Base-by-base conservation (phyloP, 2,113 vertebrate genomes). In the Alexandromys fortis region DNA sequence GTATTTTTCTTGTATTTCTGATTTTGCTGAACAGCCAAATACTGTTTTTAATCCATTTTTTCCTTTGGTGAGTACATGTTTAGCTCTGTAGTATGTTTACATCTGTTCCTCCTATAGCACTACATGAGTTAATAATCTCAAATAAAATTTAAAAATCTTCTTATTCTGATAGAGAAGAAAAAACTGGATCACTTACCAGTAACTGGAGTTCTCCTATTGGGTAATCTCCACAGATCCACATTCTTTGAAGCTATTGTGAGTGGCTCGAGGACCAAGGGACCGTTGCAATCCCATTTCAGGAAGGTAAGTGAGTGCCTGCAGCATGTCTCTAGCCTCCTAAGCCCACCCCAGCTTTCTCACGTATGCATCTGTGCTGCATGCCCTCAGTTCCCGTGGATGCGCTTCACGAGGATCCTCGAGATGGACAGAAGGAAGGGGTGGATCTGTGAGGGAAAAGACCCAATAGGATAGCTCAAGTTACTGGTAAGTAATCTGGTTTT, bases 201-300 rank as follows among this genome's bases (percentile, higher is more conserved):
- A 98, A 98, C 97, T 97, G 98, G 98, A 97, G 97, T 97, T 98
- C 98, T 97, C 97, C 97, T 97, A 97, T 98, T 98, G 98, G 98
- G 97, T 98, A 97, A 98, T 98, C 98, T 98, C 98, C 97, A 97
- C 97, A 98, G 98, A 98, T 98, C 98, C 98, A 97, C 96, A 97
- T 92, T 97, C 96, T 97, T 96, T 97, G 98, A 97, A 97, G 98
- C 96, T 97, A 90, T 96, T 97, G 97, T 92, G 98, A 98, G 94
- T 97, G 96, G 96, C 79, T 97, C 68, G 96, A 97, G 96, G 98
- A 98, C 98, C 97, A 96, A 95, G 97, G 98, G 94, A 97, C 82
- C 89, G 92, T 97, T 97, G 98, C 94, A 92, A 97, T 97, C 95
- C 97, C 94, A 95, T 97, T 96, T 96, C 97, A 94, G 96, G 97